Base-by-base conservation (phyloP, 2,797 vertebrate genomes). In the Coilia nasus region DNA sequence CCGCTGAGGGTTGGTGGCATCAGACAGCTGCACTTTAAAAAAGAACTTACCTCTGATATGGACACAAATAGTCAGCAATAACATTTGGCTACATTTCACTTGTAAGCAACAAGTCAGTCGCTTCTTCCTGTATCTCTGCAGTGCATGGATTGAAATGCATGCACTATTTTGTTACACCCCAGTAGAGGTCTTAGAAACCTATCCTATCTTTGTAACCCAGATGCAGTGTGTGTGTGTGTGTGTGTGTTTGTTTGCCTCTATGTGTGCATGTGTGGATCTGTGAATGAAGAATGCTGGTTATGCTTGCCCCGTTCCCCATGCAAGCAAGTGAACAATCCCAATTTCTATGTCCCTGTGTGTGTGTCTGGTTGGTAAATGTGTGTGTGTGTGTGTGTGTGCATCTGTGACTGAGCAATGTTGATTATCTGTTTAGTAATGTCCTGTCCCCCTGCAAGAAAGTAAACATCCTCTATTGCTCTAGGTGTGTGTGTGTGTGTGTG, bases 371-470 rank as follows among this genome's bases (percentile, higher is more conserved):
- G n/a, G n/a, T n/a, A n/a, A n/a, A n/a, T 41, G 35, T 41, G 35
- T 41, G 35, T 41, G 35, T 41, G 35, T 41, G 82, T 83, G 46
- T 60, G 71, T 12, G 41, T 46, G 59, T 11, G 64, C 80, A 75
- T 10, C 64, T 59, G 80, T 81, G 83, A 56, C 83, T 86, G 67
- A 83, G 78, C 62, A 78, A 80, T 86, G 64, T 81, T 31, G 71
- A 67, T 87, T 83, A 81, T 54, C 82, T 84, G 82, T 83, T 82
- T 78, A 84, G 64, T 17, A 81, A 75, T 81, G 28, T 82, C 41
- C 23, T 81, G 75, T 31, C 25, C 50, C 56, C 54, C 83, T 87
- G 59, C 83, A 75, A 6, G n/a, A n/a, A 50, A 50, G 47, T 50
- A 3, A 50, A 50, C 47, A 50, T 7, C 47, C 12, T 82, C 83